phyloP scores from a whole-genome alignment of 2,888 invertebrate species.

The Lepeophtheirus nordmannii region DNA sequence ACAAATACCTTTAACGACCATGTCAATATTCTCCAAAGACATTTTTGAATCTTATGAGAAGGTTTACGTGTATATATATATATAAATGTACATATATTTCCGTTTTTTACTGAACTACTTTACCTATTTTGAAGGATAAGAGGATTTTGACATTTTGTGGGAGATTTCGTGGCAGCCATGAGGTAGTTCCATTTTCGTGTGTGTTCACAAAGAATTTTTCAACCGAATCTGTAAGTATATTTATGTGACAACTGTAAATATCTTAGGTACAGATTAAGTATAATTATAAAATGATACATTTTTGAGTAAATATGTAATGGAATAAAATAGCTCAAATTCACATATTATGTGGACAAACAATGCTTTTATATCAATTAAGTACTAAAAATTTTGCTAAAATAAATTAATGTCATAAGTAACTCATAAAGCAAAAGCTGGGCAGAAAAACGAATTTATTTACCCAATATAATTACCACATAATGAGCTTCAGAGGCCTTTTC shows the following conservation, averaged over 20 bases:
- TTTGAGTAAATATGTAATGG: too few species aligned
- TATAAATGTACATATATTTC: too few species aligned
- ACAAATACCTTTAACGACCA: background rate
- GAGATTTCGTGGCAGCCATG: conserved; percentile 19
- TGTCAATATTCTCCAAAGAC: background rate
- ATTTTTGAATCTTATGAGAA: background rate
- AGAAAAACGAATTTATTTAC: background rate
- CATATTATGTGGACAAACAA: too few species aligned
- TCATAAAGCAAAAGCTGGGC: too few species aligned
- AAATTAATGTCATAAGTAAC: too few species aligned
- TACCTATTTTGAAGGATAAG: conserved; percentile 15
- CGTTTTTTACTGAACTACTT: background rate
- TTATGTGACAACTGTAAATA: too few species aligned
- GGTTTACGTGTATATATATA: background rate
- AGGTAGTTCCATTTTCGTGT: conserved; percentile 21
- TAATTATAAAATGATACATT: too few species aligned
- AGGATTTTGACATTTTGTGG: conserved; percentile 21
- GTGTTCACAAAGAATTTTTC: conserved; percentile 18
- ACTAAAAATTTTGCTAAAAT: too few species aligned
- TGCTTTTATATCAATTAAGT: too few species aligned
- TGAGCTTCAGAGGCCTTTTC: conserved; percentile 69
- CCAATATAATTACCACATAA: conserved; percentile 59
- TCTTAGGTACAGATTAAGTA: too few species aligned
- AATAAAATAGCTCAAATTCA: too few species aligned
- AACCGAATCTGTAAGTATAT: conserved; percentile 3